Evolutionary conservation across 2,113 vertebrate species (phyloP).

Genomic region (Prinia subflava): DNA sequence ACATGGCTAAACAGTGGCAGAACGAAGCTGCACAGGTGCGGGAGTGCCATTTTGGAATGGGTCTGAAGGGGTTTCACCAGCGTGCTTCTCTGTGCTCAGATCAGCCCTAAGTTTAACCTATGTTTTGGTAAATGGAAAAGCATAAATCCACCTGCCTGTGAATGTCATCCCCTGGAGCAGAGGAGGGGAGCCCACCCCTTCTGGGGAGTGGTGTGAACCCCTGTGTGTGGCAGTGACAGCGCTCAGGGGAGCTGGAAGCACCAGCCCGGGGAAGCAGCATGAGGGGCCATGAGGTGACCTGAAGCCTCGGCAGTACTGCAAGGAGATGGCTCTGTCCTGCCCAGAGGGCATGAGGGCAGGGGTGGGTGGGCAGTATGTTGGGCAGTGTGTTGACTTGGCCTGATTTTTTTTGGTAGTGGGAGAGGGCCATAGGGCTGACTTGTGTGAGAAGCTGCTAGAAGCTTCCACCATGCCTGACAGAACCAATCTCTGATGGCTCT

Average conservation of each 20-base stretch:
- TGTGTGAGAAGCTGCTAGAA: neutral
- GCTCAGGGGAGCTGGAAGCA: neutral
- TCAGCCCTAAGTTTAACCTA: neutral
- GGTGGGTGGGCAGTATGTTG: neutral
- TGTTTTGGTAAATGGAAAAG: neutral
- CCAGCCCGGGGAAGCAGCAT: neutral
- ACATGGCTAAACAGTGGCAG: neutral
- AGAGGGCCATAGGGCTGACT: neutral
- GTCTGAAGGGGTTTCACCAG: neutral
- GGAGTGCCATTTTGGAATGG: neutral
- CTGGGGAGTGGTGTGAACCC: rapidly evolving
- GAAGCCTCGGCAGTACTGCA: too few species aligned
- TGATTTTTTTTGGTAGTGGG: neutral
- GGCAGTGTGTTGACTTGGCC: neutral
- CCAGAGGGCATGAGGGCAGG: neutral
- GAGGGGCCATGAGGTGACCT: neutral
- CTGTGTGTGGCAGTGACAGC: neutral
- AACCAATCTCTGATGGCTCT: neutral
- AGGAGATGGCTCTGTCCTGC: neutral
- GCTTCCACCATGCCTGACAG: neutral
- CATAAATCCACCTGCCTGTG: too few species aligned
- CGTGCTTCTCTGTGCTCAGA: rapidly evolving
- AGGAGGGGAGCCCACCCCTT: neutral
- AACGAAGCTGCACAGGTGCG: rapidly evolving
- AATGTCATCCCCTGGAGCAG: neutral